Evolutionary conservation across 2,113 vertebrate species (phyloP).

Genomic region (Varanus salvator): DNA sequence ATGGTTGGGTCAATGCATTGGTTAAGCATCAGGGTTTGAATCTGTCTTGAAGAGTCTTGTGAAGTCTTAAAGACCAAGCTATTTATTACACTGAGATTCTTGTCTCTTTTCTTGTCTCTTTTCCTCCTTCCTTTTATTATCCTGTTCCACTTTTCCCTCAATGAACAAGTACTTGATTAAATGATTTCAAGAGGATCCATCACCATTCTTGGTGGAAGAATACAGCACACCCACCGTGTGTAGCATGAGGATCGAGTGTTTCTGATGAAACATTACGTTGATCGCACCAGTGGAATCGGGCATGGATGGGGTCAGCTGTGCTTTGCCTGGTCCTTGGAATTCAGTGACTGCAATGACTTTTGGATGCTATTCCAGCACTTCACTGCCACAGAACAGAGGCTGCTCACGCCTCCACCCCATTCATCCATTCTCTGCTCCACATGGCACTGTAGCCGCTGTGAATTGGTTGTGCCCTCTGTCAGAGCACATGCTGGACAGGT

Average conservation of each 20-base stretch:
- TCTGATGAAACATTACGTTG: constrained; percentile 53
- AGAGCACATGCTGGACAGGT: neutral
- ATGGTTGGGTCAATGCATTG: neutral
- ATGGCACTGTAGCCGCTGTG: too few species aligned
- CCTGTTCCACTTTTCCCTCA: constrained; percentile 29
- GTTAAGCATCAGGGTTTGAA: constrained; percentile 9
- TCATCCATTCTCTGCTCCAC: neutral
- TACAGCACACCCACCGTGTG: constrained; percentile 28
- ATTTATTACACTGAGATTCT: too few species aligned
- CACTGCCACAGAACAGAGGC: too few species aligned
- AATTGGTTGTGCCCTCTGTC: neutral
- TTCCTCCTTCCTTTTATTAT: too few species aligned
- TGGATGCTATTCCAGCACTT: neutral
- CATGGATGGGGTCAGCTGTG: constrained; percentile 34
- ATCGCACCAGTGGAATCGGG: constrained; percentile 59
- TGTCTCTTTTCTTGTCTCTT: too few species aligned
- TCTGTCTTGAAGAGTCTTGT: neutral
- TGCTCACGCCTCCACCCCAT: neutral
- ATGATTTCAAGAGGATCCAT: constrained; percentile 14
- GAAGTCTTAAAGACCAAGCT: neutral
- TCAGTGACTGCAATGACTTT: constrained; percentile 36
- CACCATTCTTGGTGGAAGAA: constrained; percentile 18
- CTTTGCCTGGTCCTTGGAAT: constrained; percentile 43
- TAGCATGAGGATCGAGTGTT: constrained; percentile 18
- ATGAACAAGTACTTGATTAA: constrained; percentile 41